Conservation (phyloP, 2,797 vertebrate species). For the Margarornis squamiger region DNA sequence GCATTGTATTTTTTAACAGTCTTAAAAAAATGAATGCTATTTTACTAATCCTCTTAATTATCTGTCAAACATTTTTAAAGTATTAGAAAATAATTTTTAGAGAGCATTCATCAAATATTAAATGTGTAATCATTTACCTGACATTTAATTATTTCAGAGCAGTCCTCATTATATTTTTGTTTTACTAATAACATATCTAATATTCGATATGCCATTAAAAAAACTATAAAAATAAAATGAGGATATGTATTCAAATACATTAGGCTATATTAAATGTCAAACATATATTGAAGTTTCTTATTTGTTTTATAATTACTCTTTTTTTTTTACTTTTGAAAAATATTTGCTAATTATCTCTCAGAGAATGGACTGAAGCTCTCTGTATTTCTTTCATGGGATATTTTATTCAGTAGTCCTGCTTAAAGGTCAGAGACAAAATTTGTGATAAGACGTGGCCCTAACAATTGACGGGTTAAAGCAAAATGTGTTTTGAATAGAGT, state of each 20-base stretch:
- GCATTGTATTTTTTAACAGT: neutral
- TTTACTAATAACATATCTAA: conserved; percentile 26
- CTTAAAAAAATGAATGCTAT: conserved; percentile 16
- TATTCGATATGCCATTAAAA: conserved; percentile 50
- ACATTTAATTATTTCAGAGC: conserved; percentile 52
- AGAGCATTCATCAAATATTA: conserved; percentile 55
- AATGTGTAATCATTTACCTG: conserved; percentile 23
- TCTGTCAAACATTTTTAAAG: conserved; percentile 25
- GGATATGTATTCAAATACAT: conserved; percentile 35
- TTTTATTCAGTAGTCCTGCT: neutral
- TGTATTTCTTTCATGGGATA: neutral
- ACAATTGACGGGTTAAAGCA: neutral
- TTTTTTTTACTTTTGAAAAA: conserved; percentile 6
- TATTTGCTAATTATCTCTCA: neutral
- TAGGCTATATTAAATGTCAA: conserved; percentile 46
- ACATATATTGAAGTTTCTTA: neutral
- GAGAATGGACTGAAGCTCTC: neutral
- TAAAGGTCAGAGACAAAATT: neutral
- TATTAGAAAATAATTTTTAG: conserved; percentile 47
- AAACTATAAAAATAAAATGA: conserved; percentile 34
- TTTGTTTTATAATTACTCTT: conserved; percentile 30
- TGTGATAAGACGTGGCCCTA: neutral
- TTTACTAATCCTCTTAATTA: conserved; percentile 50
- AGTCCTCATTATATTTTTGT: conserved; percentile 57
- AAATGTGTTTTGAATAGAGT: neutral